Evolutionary conservation across 1,140 invertebrate genomes (phyloP).

Genomic region (Drosophila kanapiae): DNA sequence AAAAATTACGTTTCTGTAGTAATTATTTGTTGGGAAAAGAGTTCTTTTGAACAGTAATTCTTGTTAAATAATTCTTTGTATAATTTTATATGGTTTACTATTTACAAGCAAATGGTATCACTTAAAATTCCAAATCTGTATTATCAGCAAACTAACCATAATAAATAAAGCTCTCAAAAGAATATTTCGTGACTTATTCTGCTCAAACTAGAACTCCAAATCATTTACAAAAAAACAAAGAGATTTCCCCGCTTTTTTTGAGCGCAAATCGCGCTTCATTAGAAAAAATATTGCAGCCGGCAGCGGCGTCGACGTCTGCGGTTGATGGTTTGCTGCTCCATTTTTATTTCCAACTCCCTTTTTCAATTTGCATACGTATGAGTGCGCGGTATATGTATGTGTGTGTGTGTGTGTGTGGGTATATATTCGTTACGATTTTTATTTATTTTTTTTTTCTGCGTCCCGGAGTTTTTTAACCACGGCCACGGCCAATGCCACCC

Average conservation of each 20-base stretch:
- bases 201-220: conserved; percentile 24
- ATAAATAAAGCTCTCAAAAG: neutral
- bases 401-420: conserved; percentile 10
- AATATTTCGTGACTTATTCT: neutral
- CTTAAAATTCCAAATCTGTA: too few species aligned
- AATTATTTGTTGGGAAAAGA: neutral
- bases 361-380: conserved; percentile 71
- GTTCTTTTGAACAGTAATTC: too few species aligned
- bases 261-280: conserved; percentile 66
- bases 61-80: too few species aligned
- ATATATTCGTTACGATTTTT: conserved; percentile 39
- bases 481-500: conserved; percentile 79
- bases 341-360: conserved; percentile 76
- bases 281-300: conserved; percentile 62
- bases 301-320: conserved; percentile 42
- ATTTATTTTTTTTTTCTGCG: conserved; percentile 48
- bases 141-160: neutral
- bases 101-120: too few species aligned
- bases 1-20: neutral
- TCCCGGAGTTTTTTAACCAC: conserved; percentile 43
- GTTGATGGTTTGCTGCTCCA: conserved; percentile 73
- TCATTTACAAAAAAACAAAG: neutral
- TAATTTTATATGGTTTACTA: too few species aligned
- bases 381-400: conserved; percentile 16
- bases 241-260: conserved; percentile 67